Evolutionary conservation across 2,888 invertebrate genomes (phyloP).

Genomic region (Hypolimnas misippus): DNA sequence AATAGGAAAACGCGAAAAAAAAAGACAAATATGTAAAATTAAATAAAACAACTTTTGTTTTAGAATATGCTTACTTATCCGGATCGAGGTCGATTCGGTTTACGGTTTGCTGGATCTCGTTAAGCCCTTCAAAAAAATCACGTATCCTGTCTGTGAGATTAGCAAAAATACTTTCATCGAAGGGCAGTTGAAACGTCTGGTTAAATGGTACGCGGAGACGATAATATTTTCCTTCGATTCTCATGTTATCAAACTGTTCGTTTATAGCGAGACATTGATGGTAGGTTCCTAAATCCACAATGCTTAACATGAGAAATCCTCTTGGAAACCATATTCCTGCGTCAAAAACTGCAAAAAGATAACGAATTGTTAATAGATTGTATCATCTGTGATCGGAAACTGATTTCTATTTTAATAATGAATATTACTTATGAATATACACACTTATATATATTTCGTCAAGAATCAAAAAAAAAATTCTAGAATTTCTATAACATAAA

Average conservation of each 20-base stretch:
- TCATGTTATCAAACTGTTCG: slow-evolving; percentile 38
- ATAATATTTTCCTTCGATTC: slow-evolving; percentile 61
- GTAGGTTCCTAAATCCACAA: slow-evolving; percentile 55
- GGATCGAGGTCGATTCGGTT: too few relatives aligned
- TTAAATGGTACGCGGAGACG: slow-evolving; percentile 49
- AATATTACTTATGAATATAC: background rate
- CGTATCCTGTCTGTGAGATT: slow-evolving; percentile 25
- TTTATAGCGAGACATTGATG: slow-evolving; percentile 54
- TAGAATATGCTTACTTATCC: too few relatives aligned
- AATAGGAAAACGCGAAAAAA: too few relatives aligned
- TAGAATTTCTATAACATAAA: too few relatives aligned
- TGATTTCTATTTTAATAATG: too few relatives aligned
- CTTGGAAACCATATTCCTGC: slow-evolving; percentile 54
- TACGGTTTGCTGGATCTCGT: too few relatives aligned
- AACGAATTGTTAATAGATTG: background rate
- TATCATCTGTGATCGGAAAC: too few relatives aligned
- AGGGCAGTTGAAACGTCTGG: slow-evolving; percentile 45
- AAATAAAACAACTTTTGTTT: too few relatives aligned
- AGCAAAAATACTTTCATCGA: slow-evolving; percentile 13
- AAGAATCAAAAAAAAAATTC: too few relatives aligned
- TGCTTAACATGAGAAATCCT: slow-evolving; percentile 49
- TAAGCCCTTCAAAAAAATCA: too few relatives aligned
- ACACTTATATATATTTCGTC: too few relatives aligned
- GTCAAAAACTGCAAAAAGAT: slow-evolving; percentile 49
- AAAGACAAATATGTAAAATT: too few relatives aligned